Percentiles rank a stretch among this genome's conserved stretches.
phyloP scores from a whole-genome alignment of 2,113 vertebrate species.

The Plecturocebus donacophilus region DNA sequence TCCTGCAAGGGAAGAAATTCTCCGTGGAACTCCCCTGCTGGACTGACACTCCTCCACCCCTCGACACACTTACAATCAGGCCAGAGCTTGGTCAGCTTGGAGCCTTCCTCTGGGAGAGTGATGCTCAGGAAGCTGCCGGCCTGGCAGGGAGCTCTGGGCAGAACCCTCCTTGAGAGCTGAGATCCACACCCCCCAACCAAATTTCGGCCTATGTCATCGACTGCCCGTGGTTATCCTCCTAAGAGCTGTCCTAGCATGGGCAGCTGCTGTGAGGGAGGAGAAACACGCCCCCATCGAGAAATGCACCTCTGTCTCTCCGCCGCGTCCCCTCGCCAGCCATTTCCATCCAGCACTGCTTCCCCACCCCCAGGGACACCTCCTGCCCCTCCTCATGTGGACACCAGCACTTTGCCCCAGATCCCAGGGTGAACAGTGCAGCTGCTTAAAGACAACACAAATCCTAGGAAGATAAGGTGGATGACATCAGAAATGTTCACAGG shows the following conservation, averaged over 20 bases:
- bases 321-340: rapidly evolving
- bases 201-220: too few relatives aligned
- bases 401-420: not conserved
- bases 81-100: not conserved
- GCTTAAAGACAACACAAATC: not conserved
- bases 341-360: too few relatives aligned
- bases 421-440: too few relatives aligned
- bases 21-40: too few relatives aligned
- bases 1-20: not conserved
- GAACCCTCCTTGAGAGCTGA: too few relatives aligned
- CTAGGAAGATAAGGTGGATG: not conserved
- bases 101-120: not conserved
- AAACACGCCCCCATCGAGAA: too few relatives aligned
- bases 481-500: not conserved
- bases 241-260: too few relatives aligned
- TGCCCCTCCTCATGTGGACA: not conserved
- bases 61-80: too few relatives aligned
- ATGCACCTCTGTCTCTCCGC: not conserved
- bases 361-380: not conserved
- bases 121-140: not conserved
- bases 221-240: not conserved
- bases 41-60: not conserved
- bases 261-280: not conserved
- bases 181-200: not conserved
- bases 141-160: not conserved